Evolutionary conservation across 2,888 invertebrate genomes (phyloP).

Genomic region (Sturmia bella): DNA sequence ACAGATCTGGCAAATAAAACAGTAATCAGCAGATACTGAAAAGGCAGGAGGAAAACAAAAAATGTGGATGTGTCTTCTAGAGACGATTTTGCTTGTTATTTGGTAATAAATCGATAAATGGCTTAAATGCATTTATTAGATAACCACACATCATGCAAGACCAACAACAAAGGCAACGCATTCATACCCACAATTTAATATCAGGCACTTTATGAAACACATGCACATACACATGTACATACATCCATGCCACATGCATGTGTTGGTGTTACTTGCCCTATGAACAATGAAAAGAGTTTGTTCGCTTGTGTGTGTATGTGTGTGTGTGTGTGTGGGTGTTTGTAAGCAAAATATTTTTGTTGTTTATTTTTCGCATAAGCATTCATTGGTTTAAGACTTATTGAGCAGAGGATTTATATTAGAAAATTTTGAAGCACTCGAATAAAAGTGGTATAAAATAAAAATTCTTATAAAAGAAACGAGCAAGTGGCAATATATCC

Average conservation of each 20-base stretch:
- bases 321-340: not conserved
- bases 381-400: slow-evolving; percentile 10
- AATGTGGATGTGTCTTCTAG: not conserved
- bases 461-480: not conserved
- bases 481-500: slow-evolving; percentile 1
- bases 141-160: slow-evolving; percentile 34
- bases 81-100: slow-evolving; percentile 56
- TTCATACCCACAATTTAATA: not conserved
- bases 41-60: slow-evolving; percentile 7
- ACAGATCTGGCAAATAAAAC: slow-evolving; percentile 52
- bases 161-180: not conserved
- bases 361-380: slow-evolving; percentile 16
- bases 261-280: not conserved
- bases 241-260: not conserved
- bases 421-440: slow-evolving; percentile 25
- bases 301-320: not conserved
- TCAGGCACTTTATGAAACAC: not conserved
- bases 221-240: not conserved
- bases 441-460: not conserved
- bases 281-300: not conserved
- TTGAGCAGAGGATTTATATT: slow-evolving; percentile 33
- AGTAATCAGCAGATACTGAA: slow-evolving; percentile 61
- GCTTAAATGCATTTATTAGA: slow-evolving; percentile 49
- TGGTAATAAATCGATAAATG: slow-evolving; percentile 68
- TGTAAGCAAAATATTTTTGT: slow-evolving; percentile 4